Evolutionary conservation across 2,797 vertebrate genomes (phyloP).

Genomic region (Furcifer pardalis): DNA sequence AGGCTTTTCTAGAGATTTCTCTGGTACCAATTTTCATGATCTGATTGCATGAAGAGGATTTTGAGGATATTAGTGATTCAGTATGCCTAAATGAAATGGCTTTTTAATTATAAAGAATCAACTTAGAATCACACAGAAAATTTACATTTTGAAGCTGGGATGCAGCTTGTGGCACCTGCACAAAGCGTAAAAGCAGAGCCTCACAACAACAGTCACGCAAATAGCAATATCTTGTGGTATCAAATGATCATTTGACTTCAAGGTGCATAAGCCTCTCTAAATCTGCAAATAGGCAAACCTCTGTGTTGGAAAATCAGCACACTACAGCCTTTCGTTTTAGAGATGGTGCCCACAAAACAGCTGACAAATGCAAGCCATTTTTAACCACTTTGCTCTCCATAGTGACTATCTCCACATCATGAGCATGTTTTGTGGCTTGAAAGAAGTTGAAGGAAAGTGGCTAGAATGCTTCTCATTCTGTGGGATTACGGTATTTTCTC

Average conservation of each 20-base stretch:
- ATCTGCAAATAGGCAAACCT: neutral
- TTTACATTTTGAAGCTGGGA: neutral
- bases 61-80: slow-evolving; percentile 44
- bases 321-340: neutral
- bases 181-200: neutral
- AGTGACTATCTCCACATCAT: neutral
- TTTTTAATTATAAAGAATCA: slow-evolving; percentile 45
- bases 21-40: slow-evolving; percentile 63
- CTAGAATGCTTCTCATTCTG: neutral
- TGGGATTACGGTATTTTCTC: neutral
- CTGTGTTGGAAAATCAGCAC: neutral
- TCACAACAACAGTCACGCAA: accelerated
- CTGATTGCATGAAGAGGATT: slow-evolving; percentile 50
- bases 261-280: neutral
- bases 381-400: neutral
- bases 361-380: neutral
- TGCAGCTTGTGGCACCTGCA: accelerated
- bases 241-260: neutral
- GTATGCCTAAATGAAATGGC: slow-evolving; percentile 35
- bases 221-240: neutral
- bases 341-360: neutral
- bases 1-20: slow-evolving; percentile 43
- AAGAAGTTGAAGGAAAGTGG: neutral
- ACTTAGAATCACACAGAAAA: neutral
- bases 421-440: neutral